Percentiles rank a stretch among this genome's conserved stretches.
Conservation (phyloP, 2,888 invertebrate species). For the Allolobophora icterica region DNA sequence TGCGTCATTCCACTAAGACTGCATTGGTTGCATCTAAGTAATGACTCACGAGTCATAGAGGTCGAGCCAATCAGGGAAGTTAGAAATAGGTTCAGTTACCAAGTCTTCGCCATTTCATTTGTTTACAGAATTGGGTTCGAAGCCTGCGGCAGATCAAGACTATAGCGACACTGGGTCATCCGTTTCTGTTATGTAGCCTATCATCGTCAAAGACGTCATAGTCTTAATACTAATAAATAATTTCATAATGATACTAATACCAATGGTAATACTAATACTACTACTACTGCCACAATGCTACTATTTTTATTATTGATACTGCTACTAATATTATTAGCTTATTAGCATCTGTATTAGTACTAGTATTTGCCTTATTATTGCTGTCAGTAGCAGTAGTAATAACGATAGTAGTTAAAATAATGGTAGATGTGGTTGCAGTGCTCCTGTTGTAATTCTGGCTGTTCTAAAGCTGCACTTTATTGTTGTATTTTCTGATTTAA, state of each 20-base stretch:
- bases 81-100: neutral
- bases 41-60: too few species aligned
- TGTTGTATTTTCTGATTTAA: neutral
- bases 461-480: neutral
- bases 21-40: neutral
- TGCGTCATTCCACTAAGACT: neutral
- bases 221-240: neutral
- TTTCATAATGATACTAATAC: neutral
- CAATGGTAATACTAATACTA: neutral
- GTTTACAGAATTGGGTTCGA: neutral
- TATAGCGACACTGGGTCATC: neutral
- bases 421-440: neutral
- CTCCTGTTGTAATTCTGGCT: neutral
- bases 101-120: neutral
- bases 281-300: neutral
- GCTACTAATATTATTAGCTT: neutral
- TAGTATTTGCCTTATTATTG: too few species aligned
- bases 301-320: neutral
- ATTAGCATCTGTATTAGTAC: too few species aligned
- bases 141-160: neutral
- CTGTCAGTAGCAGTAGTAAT: too few species aligned
- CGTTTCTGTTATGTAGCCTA: neutral
- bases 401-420: neutral
- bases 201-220: neutral
- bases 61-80: neutral